Evolutionary conservation across 2,888 invertebrate species (phyloP).

Genomic region (Atethmia centrago): DNA sequence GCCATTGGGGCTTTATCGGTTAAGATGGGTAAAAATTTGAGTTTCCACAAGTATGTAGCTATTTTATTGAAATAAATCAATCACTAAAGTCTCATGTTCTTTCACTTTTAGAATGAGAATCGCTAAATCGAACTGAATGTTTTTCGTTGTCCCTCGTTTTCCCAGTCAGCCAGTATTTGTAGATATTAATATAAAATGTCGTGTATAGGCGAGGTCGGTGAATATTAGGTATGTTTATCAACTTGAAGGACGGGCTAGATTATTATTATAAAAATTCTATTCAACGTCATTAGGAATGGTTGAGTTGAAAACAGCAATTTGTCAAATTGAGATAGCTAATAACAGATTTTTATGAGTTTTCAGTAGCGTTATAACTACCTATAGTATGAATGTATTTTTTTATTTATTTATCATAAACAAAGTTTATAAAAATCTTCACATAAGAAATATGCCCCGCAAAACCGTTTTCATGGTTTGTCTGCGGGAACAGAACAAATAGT

Average conservation of each 20-base stretch:
- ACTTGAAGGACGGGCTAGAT: slow-evolving; percentile 30
- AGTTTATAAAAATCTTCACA: too few relatives aligned
- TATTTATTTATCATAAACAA: too few relatives aligned
- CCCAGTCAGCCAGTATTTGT: background rate
- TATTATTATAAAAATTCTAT: slow-evolving; percentile 11
- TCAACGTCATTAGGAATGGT: background rate
- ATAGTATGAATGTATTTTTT: too few relatives aligned
- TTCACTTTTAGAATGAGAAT: background rate
- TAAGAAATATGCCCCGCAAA: too few relatives aligned
- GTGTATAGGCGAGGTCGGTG: slow-evolving; percentile 25
- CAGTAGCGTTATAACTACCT: background rate
- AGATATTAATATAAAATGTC: slow-evolving; percentile 34
- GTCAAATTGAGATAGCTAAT: background rate
- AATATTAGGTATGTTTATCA: slow-evolving; percentile 18
- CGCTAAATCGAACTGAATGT: background rate
- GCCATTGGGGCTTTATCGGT: too few relatives aligned
- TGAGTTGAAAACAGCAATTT: slow-evolving; percentile 1
- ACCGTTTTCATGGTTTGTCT: too few relatives aligned
- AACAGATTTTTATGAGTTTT: background rate
- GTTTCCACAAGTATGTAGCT: background rate
- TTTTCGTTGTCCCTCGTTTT: slow-evolving; percentile 10
- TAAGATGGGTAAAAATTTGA: background rate
- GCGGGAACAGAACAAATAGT: too few relatives aligned
- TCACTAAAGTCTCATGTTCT: background rate
- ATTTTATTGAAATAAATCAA: background rate